These are phyloP conservation scores for Protomyctophum bolini DNA, from an alignment of 2,113 vertebrate species.

Conservation along the genomic window DNA sequence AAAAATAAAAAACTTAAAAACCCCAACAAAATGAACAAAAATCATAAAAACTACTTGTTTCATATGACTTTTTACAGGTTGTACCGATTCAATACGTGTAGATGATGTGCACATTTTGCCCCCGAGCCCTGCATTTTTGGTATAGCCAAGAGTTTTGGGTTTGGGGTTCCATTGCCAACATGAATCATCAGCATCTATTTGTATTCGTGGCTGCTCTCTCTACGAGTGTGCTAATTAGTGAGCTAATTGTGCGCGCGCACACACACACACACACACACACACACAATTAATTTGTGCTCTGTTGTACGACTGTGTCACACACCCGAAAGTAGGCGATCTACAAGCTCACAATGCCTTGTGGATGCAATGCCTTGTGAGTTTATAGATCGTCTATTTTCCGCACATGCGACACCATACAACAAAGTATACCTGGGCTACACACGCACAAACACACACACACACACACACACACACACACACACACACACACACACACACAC, in stretches of 20 bases:
- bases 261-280: constrained; percentile 18
- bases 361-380: too few relatives aligned
- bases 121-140: constrained; percentile 46
- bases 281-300: too few relatives aligned
- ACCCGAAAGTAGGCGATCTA: too few relatives aligned
- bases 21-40: constrained; percentile 23
- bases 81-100: constrained; percentile 56
- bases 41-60: constrained; percentile 61
- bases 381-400: too few relatives aligned
- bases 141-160: constrained; percentile 47
- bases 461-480: neutral
- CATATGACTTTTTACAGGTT: constrained; percentile 78
- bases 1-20: constrained; percentile 34
- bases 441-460: too few relatives aligned
- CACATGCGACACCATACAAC: too few relatives aligned
- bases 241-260: constrained; percentile 8
- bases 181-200: constrained; percentile 78
- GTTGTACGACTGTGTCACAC: too few relatives aligned
- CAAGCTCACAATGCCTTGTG: too few relatives aligned
- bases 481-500: constrained; percentile 17
- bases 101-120: constrained; percentile 52
- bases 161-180: constrained; percentile 75
- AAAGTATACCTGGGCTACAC: too few relatives aligned
- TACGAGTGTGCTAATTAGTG: constrained; percentile 48
- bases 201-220: constrained; percentile 52